phyloP scores from a whole-genome alignment of 2,113 vertebrate genomes.

The Microcebus ravelobensis region DNA sequence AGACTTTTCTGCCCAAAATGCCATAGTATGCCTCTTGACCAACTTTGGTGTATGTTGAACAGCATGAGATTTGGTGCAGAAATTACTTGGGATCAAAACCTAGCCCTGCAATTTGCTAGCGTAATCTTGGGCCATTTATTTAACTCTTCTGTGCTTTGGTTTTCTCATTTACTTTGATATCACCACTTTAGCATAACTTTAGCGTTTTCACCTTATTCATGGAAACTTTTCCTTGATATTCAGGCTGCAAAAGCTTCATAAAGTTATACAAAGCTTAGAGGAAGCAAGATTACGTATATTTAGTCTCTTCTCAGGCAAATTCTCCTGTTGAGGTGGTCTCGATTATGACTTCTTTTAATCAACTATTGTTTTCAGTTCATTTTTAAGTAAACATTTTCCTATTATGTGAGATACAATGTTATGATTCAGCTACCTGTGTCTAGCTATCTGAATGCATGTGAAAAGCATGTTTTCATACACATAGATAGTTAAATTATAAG shows the following conservation, averaged over 20 bases:
- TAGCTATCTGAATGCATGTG: not conserved
- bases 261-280: not conserved
- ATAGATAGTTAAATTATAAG: not conserved
- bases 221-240: not conserved
- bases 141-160: not conserved
- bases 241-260: not conserved
- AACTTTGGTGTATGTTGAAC: not conserved
- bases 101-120: not conserved
- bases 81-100: not conserved
- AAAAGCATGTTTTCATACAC: not conserved
- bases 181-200: no score
- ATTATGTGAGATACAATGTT: not conserved
- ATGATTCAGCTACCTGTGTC: not conserved
- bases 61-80: fast-evolving
- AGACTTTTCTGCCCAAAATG: not conserved
- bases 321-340: fast-evolving
- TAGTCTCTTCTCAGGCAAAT: not conserved
- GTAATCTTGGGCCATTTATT: not conserved
- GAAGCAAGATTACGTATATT: fast-evolving
- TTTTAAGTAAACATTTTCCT: not conserved
- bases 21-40: not conserved
- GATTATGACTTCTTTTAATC: not conserved
- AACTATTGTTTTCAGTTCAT: not conserved
- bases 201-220: not conserved
- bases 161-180: not conserved